These are phyloP conservation scores for Agrilus cyanescens DNA, from an alignment of 2,888 invertebrate species.

Conservation along the genomic window DNA sequence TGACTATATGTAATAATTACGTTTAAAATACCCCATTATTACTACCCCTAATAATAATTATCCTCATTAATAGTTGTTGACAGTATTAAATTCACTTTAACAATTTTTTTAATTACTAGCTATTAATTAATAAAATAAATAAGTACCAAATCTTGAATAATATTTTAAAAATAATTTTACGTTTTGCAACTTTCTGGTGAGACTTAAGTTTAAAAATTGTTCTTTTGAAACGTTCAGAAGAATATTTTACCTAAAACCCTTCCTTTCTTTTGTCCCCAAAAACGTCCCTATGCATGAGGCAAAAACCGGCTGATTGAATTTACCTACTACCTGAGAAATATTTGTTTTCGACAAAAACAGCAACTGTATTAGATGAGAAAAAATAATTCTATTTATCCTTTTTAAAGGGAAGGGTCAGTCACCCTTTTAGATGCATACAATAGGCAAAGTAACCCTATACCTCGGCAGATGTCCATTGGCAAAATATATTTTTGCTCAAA, in stretches of 20 bases:
- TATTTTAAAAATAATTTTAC: too few species aligned
- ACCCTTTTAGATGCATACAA: conserved; percentile 16
- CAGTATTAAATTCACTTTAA: too few species aligned
- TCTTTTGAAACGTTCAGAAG: background rate
- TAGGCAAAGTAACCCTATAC: conserved; percentile 17
- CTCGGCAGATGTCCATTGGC: conserved; percentile 17
- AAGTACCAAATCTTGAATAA: too few species aligned
- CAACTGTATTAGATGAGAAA: conserved; percentile 10
- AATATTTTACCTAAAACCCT: background rate
- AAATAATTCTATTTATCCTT: conserved; percentile 7
- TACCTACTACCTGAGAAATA: background rate
- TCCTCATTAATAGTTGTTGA: too few species aligned
- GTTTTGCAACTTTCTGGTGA: too few species aligned
- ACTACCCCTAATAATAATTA: background rate
- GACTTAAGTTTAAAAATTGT: too few species aligned
- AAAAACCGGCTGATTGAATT: too few species aligned
- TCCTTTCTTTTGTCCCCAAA: background rate
- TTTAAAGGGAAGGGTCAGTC: conserved; percentile 15
- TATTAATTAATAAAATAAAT: too few species aligned
- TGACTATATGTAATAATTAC: too few species aligned
- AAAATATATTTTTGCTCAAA: conserved; percentile 12
- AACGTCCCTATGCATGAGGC: background rate
- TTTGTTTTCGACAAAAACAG: conserved; percentile 10
- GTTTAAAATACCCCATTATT: too few species aligned
- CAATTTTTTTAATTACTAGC: too few species aligned